Percentiles rank a stretch among this genome's conserved stretches.
These are phyloP conservation scores for Liolophura sinensis DNA, from an alignment of 1,140 invertebrate genomes.

Conservation along the genomic window DNA sequence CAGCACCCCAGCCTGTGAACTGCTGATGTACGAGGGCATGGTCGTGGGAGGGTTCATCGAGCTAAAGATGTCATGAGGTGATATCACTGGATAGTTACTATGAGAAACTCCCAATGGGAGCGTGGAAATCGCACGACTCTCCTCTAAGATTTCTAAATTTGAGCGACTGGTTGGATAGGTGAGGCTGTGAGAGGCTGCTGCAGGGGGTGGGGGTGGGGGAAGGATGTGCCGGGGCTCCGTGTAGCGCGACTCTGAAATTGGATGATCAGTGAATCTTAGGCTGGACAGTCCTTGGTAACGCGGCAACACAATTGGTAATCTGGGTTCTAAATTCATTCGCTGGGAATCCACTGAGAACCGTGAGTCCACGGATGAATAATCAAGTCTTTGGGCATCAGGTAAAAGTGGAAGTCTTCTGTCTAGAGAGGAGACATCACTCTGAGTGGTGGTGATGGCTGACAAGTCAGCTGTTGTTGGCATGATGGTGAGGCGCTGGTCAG, in stretches of 20 bases:
- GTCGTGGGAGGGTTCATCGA: slow-evolving; percentile 32
- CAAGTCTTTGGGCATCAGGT: slow-evolving; percentile 34
- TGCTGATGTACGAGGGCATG: slow-evolving; percentile 26
- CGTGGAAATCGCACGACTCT: slow-evolving; percentile 39
- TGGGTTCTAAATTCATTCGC: slow-evolving; percentile 19
- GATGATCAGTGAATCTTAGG: slow-evolving; percentile 28
- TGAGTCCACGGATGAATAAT: slow-evolving; percentile 29
- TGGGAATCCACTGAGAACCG: slow-evolving; percentile 16
- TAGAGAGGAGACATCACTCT: too few species aligned
- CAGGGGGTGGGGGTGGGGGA: slow-evolving; percentile 1
- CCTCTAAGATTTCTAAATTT: slow-evolving; percentile 41
- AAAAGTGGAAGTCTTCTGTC: slow-evolving; percentile 5
- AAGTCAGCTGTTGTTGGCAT: too few species aligned
- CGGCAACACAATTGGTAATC: slow-evolving; percentile 28
- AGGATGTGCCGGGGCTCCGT: slow-evolving; percentile 16
- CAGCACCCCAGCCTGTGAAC: slow-evolving; percentile 25
- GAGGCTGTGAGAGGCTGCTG: slow-evolving; percentile 12
- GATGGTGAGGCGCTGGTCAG: too few species aligned
- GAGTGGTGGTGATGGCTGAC: too few species aligned
- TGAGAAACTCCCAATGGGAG: slow-evolving; percentile 26
- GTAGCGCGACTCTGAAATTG: slow-evolving; percentile 33
- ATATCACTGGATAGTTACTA: slow-evolving; percentile 31
- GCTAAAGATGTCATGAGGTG: slow-evolving; percentile 33
- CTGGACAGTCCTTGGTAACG: slow-evolving; percentile 23
- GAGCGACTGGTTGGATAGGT: slow-evolving; percentile 32